A percentile compares a stretch with the other conserved stretches of the same genome.
phyloP scores from a whole-genome alignment of 1,140 invertebrate species.

The Nephila pilipes region DNA sequence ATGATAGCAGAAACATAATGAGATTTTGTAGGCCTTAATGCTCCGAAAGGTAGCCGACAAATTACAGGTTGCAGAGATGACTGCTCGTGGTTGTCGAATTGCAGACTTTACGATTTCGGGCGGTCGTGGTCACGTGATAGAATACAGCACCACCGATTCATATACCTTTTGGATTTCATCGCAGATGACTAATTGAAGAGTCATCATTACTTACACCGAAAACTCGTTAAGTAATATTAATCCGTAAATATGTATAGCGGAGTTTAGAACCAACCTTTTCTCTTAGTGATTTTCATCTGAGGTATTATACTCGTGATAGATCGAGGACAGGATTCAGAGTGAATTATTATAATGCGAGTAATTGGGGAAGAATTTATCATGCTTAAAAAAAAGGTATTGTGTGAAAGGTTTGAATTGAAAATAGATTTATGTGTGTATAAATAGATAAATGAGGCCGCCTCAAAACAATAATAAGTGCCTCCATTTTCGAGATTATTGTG shows the following conservation, averaged over 20 bases:
- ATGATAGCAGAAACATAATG: constrained; percentile 69
- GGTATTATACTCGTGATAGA: constrained; percentile 1
- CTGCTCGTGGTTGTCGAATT: constrained; percentile 42
- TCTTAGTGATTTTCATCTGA: background rate
- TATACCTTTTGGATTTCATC: background rate
- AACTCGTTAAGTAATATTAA: constrained; percentile 53
- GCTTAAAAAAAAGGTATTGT: background rate
- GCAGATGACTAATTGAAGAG: constrained; percentile 63
- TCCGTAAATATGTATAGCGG: background rate
- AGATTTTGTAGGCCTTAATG: constrained; percentile 58
- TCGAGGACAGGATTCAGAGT: background rate
- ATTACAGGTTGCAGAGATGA: constrained; percentile 59
- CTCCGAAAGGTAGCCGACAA: constrained; percentile 46
- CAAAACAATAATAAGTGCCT: constrained; percentile 3
- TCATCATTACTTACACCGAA: constrained; percentile 33
- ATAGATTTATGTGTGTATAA: constrained; percentile 22
- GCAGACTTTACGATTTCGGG: constrained; percentile 66
- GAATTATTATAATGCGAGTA: background rate
- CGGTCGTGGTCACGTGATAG: constrained; percentile 23
- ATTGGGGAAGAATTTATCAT: constrained; percentile 36
- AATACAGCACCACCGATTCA: background rate
- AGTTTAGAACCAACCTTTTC: background rate
- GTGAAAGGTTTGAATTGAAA: constrained; percentile 16
- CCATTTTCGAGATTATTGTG: background rate
- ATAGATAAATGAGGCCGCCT: background rate